Conservation (phyloP, 2,888 invertebrate species). For the Dasysyrphus albostriatus region DNA sequence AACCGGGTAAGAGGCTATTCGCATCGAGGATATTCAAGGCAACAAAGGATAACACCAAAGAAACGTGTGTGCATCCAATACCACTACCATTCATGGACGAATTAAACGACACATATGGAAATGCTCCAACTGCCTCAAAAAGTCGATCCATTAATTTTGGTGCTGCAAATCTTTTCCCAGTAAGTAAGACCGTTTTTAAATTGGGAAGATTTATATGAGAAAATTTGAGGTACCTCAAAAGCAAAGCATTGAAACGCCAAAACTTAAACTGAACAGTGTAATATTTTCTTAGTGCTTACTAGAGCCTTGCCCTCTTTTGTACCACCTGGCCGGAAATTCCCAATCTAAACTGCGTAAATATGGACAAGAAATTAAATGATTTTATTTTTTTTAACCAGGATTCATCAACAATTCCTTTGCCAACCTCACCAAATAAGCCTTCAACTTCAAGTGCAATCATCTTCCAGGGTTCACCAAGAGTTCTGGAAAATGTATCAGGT, state of each 20-base stretch:
- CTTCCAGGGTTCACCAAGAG: not conserved
- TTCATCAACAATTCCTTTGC: not conserved
- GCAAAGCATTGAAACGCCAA: too few relatives aligned
- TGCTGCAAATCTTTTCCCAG: not conserved
- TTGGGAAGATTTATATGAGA: too few relatives aligned
- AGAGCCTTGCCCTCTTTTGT: too few relatives aligned
- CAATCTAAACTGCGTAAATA: not conserved
- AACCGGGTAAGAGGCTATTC: not conserved
- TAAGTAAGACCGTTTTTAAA: not conserved
- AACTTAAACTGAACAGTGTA: too few relatives aligned
- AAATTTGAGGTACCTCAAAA: too few relatives aligned
- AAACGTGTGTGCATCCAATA: not conserved
- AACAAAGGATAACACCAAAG: not conserved
- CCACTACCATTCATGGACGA: not conserved
- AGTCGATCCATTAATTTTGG: not conserved
- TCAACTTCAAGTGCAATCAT: slow-evolving; percentile 4
- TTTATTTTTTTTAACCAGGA: not conserved
- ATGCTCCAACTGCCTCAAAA: not conserved
- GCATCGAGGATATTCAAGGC: not conserved
- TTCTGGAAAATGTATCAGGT: not conserved
- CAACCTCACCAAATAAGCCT: not conserved
- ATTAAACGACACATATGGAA: not conserved
- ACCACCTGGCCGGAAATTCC: too few relatives aligned
- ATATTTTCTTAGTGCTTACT: too few relatives aligned
- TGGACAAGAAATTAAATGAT: not conserved